Percentiles rank a stretch among this genome's conserved stretches.
These are phyloP conservation scores for Enteromius viviparus DNA, from an alignment of 2,797 vertebrate genomes.

Conservation along the genomic window DNA sequence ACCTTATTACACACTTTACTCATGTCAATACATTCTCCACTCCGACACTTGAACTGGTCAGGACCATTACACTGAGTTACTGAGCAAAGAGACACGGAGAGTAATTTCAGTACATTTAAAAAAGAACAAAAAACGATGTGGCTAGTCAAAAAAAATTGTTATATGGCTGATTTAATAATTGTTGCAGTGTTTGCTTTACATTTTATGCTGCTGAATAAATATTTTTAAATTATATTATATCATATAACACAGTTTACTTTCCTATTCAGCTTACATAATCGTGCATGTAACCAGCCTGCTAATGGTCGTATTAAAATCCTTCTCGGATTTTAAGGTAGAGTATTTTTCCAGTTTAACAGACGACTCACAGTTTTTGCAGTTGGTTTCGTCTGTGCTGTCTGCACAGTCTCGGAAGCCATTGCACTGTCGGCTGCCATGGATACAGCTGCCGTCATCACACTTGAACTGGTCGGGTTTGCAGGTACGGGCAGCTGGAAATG, in stretches of 20 bases:
- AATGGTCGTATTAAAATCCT: background rate
- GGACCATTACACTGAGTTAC: conserved; percentile 92
- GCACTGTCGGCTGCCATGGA: conserved; percentile 90
- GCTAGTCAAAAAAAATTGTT: background rate
- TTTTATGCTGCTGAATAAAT: background rate
- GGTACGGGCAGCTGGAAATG: conserved; percentile 83
- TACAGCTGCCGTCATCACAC: conserved; percentile 91
- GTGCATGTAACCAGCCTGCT: background rate
- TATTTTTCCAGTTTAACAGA: background rate
- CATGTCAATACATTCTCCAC: conserved; percentile 94
- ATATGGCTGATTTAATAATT: background rate
- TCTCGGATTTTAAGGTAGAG: background rate
- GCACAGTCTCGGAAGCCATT: conserved; percentile 90
- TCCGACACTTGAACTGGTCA: conserved; percentile 95
- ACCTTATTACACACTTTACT: conserved; percentile 93
- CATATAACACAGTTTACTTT: background rate
- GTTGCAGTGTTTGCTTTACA: background rate
- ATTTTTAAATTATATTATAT: background rate
- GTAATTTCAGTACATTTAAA: background rate
- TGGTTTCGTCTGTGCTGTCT: conserved; percentile 91
- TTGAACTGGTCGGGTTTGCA: conserved; percentile 93
- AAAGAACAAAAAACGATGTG: background rate
- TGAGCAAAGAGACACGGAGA: conserved; percentile 61
- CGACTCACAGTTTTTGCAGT: conserved; percentile 87
- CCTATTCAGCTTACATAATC: background rate